These are phyloP conservation scores for Liopterus haemorrhoidalis DNA, from an alignment of 2,888 invertebrate genomes.

Conservation along the genomic window DNA sequence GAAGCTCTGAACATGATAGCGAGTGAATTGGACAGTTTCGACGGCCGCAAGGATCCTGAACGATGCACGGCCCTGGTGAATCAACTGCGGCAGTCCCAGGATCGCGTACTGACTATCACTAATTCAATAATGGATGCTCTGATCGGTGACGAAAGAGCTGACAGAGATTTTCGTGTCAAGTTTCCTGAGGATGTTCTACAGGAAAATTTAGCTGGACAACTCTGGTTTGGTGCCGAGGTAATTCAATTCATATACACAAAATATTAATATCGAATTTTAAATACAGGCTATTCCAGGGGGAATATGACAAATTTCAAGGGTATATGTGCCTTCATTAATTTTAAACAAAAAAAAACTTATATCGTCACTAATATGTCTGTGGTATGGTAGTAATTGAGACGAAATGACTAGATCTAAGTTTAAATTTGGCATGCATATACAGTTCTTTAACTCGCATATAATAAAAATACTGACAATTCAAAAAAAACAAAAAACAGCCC, in stretches of 20 bases:
- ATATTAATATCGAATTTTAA: neutral
- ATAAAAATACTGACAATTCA: no score
- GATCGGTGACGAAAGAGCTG: slow-evolving; percentile 78
- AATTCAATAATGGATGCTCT: slow-evolving; percentile 94
- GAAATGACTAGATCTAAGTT: no score
- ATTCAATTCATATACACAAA: no score
- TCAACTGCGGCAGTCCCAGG: slow-evolving; percentile 89
- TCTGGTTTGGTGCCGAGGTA: slow-evolving; percentile 99
- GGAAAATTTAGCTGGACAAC: slow-evolving; percentile 94
- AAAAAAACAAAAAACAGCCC: no score
- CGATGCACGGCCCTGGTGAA: slow-evolving; percentile 92
- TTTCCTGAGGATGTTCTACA: slow-evolving; percentile 98
- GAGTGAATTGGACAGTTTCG: slow-evolving; percentile 96
- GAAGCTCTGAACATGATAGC: slow-evolving; percentile 93
- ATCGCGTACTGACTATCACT: slow-evolving; percentile 84
- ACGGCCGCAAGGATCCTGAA: slow-evolving; percentile 97
- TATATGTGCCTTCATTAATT: no score
- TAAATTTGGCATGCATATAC: no score
- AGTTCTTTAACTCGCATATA: no score
- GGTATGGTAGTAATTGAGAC: no score
- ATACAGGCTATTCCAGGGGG: no score
- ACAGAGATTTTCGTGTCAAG: slow-evolving; percentile 93
- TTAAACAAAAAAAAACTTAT: no score
- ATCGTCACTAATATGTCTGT: no score
- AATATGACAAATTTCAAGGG: no score